Percentiles rank a stretch among this genome's conserved stretches.
phyloP scores from a whole-genome alignment of 2,113 vertebrate species.

The Hemicordylus capensis region DNA sequence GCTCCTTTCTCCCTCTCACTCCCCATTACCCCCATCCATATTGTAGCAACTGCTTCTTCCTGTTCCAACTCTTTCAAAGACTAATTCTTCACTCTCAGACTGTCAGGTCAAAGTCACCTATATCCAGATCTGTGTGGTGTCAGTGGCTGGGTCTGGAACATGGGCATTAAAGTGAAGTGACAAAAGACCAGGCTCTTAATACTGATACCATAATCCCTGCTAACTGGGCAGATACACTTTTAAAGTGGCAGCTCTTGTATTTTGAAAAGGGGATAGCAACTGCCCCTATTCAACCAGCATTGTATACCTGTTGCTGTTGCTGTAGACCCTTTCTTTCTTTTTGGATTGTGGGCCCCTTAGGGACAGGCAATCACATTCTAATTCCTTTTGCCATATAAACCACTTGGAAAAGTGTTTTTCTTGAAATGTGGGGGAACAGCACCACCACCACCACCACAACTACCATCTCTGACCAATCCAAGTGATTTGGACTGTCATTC shows the following conservation, averaged over 20 bases:
- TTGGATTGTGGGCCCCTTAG: no score
- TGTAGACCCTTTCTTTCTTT: no score
- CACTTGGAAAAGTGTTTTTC: no score
- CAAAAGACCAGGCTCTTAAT: not conserved
- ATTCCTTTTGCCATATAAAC: no score
- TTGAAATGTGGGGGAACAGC: no score
- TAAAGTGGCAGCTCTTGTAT: no score
- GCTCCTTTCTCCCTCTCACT: not conserved
- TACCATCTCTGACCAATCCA: not conserved
- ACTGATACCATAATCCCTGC: not conserved
- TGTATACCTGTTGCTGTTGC: no score
- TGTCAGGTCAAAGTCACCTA: not conserved
- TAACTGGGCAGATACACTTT: not conserved
- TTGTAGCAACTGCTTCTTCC: not conserved
- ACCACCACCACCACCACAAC: no score
- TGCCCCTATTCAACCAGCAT: no score
- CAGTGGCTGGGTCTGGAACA: not conserved
- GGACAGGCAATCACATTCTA: no score
- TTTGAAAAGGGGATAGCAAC: no score
- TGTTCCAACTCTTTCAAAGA: not conserved
- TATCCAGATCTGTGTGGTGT: not conserved
- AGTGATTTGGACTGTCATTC: not conserved
- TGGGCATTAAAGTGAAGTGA: not conserved
- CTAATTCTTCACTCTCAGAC: not conserved
- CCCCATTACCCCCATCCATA: not conserved